phyloP scores from a whole-genome alignment of 2,797 vertebrate genomes.

The Clarias platycephalus region DNA sequence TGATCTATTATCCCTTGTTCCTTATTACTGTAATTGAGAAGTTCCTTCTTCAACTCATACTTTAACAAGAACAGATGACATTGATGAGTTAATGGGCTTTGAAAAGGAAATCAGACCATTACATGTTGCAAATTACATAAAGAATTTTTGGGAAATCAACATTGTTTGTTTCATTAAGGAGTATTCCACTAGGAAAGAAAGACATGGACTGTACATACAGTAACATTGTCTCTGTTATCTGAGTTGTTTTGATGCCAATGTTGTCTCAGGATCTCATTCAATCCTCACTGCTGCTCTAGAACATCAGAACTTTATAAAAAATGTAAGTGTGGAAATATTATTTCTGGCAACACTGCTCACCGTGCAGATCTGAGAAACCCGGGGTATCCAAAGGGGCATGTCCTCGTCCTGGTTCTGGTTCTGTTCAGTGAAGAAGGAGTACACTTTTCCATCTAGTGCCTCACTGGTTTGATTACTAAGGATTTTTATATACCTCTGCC shows the following conservation, averaged over 20 bases:
- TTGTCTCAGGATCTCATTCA: background rate
- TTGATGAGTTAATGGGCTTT: background rate
- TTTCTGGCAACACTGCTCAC: background rate
- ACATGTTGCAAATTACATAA: background rate
- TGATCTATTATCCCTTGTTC: background rate
- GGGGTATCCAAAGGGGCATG: constrained; percentile 63
- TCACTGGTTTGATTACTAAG: constrained; percentile 38
- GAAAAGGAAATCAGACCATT: background rate
- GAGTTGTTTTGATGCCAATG: background rate
- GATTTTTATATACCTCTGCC: constrained; percentile 67
- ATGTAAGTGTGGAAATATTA: background rate
- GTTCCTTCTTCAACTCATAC: background rate
- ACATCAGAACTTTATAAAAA: background rate
- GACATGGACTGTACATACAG: background rate
- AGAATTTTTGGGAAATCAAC: background rate
- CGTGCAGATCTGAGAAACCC: constrained; percentile 71
- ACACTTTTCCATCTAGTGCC: constrained; percentile 59
- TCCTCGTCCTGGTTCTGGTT: background rate
- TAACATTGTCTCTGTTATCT: background rate
- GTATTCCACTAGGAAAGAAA: background rate
- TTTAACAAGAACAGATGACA: background rate
- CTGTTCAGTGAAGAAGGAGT: constrained; percentile 70
- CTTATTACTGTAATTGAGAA: background rate
- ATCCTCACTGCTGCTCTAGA: background rate
- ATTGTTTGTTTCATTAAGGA: background rate